Base-by-base conservation (phyloP, 2,888 invertebrate species). In the Nomada goodeniana region DNA sequence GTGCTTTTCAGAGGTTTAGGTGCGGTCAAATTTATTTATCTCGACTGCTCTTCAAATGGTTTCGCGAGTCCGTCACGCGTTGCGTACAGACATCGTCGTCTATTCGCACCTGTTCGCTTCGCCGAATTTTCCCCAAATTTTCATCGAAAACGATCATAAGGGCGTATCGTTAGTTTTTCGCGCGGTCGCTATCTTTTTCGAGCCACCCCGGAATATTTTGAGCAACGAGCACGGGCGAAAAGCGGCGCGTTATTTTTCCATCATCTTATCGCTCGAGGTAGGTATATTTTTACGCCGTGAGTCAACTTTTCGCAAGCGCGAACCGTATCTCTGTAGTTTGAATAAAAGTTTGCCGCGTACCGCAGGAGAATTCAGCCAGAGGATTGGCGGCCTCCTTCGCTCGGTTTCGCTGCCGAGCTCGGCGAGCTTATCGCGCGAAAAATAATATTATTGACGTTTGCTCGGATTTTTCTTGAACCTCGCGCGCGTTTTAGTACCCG, bases 251-350 rank as follows among this genome's bases (percentile, higher is more conserved):
- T 70, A 70, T 76, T 72, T 63, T 36, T 64, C 68, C 67, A 44
- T 67, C 20, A 7, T 59, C 60, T 80, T 72, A 72, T 55, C 67
- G 67, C 50, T 29, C 53, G 20, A 11, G 65, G 47, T 63, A 18
- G 65, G 47, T 63, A 29, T 78, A 63, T 78, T 79, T 79, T 69
- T 52, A 57, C 79, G 50, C 15, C 23, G 79, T 36, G 44, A 64
- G 50, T 78, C 79, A 50, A 77, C 77, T 67, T 77, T 77, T 67
- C 77, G 65, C 76, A 47, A 67, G 47, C 15, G 76, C 52, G 15
- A 15, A 13, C 52, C 71, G 15, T 70, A 70, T 70, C 71, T 52
- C 23, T 64, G n/a, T 20, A 5, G 18, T 57, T 65, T 13, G 64
- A 73, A 73, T 60, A 65, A 76, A 76, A 74, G 50, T 74, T 67